Percentiles rank a stretch among this genome's conserved stretches.
Evolutionary conservation across 2,113 vertebrate genomes (phyloP).

Genomic region (Smithornis capensis): DNA sequence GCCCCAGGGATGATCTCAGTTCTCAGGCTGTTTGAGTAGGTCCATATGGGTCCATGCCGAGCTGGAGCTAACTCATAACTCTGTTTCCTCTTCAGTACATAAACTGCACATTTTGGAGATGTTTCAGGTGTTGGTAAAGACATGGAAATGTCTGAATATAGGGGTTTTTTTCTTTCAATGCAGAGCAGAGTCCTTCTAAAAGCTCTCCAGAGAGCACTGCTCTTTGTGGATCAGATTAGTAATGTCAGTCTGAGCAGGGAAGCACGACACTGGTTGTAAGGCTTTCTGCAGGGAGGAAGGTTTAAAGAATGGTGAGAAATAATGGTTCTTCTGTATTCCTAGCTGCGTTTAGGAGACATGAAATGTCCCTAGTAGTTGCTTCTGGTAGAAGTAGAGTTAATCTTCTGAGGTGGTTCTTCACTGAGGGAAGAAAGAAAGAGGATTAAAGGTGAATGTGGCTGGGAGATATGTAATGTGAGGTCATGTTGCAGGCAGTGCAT

Average conservation of each 20-base stretch:
- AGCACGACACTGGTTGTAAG: rapidly evolving
- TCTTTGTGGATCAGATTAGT: neutral
- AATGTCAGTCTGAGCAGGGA: neutral
- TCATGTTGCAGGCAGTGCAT: neutral
- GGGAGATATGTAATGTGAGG: neutral
- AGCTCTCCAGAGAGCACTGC: neutral
- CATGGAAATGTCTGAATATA: neutral
- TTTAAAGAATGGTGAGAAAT: neutral
- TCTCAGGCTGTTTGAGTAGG: neutral
- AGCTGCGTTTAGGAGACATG: neutral
- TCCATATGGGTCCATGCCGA: neutral
- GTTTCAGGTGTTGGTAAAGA: neutral
- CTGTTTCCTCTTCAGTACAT: neutral
- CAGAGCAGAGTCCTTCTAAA: neutral
- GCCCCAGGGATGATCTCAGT: neutral
- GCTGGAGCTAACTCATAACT: neutral
- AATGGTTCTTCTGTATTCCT: neutral
- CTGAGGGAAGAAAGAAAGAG: neutral
- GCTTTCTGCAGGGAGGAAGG: neutral
- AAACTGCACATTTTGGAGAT: neutral
- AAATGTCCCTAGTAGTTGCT: neutral
- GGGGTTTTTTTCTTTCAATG: neutral
- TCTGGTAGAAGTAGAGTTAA: neutral
- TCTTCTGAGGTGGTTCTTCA: neutral
- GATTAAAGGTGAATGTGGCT: neutral